Evolutionary conservation across 2,113 vertebrate species (phyloP).

Genomic region (Caloenas nicobarica): DNA sequence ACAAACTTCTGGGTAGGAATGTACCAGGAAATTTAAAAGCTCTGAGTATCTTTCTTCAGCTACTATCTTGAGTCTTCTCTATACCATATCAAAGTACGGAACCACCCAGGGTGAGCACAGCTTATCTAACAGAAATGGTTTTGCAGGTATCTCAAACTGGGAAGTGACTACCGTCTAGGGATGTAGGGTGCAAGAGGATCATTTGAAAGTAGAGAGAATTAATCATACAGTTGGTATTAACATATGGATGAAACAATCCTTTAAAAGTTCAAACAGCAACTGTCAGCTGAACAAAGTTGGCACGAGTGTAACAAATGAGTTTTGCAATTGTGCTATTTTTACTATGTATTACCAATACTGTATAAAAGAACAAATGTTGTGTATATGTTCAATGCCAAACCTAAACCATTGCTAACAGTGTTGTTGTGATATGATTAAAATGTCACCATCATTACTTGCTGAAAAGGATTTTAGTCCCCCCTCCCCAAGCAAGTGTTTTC

Average conservation of each 20-base stretch:
- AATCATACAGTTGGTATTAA: constrained; percentile 44
- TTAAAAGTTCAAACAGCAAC: constrained; percentile 63
- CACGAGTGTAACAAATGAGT: constrained; percentile 63
- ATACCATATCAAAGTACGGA: not conserved
- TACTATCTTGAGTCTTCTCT: not conserved
- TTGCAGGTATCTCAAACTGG: constrained; percentile 13
- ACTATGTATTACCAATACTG: constrained; percentile 38
- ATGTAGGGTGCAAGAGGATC: not conserved
- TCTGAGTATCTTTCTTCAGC: not conserved
- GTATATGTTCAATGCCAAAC: constrained; percentile 38
- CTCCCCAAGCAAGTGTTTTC: constrained; percentile 46
- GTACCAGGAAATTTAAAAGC: not conserved
- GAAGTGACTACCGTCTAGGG: not conserved
- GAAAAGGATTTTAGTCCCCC: constrained; percentile 18
- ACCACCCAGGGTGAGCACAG: not conserved
- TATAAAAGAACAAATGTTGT: constrained; percentile 48
- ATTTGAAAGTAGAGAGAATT: constrained; percentile 34
- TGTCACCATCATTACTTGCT: constrained; percentile 30
- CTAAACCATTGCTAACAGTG: constrained; percentile 31
- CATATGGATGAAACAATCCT: constrained; percentile 64
- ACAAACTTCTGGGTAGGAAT: not conserved
- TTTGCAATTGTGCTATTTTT: constrained; percentile 67
- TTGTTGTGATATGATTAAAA: constrained; percentile 31
- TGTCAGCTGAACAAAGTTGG: constrained; percentile 55
- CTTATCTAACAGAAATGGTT: not conserved